phyloP scores from a whole-genome alignment of 2,888 invertebrate species.

The Schrankia costaestrigalis region DNA sequence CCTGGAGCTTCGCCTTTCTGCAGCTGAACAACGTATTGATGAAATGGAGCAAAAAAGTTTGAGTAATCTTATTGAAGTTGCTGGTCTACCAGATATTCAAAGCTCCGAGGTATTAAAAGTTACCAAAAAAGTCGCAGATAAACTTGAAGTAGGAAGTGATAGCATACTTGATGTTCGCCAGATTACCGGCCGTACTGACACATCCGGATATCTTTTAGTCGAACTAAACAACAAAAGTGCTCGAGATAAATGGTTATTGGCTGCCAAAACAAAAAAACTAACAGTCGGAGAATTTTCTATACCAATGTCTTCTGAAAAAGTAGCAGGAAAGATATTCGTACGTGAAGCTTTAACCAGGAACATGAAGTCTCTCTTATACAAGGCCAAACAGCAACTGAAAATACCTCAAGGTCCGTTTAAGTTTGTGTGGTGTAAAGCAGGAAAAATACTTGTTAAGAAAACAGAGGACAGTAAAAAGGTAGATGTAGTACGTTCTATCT shows the following conservation, averaged over 20 bases:
- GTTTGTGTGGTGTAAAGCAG: neutral
- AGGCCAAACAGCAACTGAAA: neutral
- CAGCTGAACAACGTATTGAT: neutral
- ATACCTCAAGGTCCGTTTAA: too few species aligned
- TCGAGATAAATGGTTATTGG: too few species aligned
- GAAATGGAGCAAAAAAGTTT: neutral
- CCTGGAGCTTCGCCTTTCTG: neutral
- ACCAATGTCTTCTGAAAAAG: neutral
- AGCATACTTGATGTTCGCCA: neutral
- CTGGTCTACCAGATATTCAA: neutral
- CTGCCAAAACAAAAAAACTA: too few species aligned
- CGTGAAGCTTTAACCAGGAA: neutral
- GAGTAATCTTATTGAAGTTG: neutral
- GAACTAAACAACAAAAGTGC: too few species aligned
- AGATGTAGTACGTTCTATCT: too few species aligned
- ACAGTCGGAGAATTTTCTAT: too few species aligned
- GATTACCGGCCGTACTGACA: neutral
- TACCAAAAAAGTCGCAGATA: neutral
- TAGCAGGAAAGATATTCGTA: neutral
- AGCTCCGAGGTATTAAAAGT: neutral
- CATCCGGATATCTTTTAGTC: too few species aligned
- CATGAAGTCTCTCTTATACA: neutral
- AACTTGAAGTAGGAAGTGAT: neutral
- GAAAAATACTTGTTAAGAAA: neutral
- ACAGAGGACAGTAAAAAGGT: slow-evolving; percentile 13